These are phyloP conservation scores for Amblyjoppa proteus DNA, from an alignment of 2,888 invertebrate genomes.

Conservation along the genomic window DNA sequence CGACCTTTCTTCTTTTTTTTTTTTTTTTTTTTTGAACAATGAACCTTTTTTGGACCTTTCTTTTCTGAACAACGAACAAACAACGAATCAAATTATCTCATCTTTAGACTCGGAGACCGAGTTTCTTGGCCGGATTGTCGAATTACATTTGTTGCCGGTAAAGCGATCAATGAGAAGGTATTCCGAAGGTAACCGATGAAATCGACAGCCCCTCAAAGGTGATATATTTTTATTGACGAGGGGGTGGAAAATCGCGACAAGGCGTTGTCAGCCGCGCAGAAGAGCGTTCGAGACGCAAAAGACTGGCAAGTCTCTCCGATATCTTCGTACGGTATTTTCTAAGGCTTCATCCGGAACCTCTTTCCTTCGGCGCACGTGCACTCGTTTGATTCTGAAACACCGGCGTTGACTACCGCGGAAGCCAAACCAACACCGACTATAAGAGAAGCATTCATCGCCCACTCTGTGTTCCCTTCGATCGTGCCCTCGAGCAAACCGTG, in stretches of 20 bases:
- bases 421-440: conserved; percentile 41
- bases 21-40: too few species aligned
- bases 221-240: not conserved
- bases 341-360: conserved; percentile 40
- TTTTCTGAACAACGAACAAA: too few species aligned
- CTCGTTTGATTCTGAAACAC: conserved; percentile 23
- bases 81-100: too few species aligned
- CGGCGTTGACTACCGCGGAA: conserved; percentile 50
- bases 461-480: not conserved
- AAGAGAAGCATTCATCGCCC: conserved; percentile 34
- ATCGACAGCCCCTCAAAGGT: not conserved
- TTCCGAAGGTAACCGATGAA: not conserved
- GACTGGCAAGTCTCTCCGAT: conserved; percentile 23
- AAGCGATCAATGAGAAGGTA: not conserved
- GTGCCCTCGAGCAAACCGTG: not conserved
- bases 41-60: too few species aligned
- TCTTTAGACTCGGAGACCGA: too few species aligned
- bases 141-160: not conserved
- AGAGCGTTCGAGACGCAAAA: conserved; percentile 36
- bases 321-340: conserved; percentile 22
- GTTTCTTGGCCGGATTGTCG: too few species aligned
- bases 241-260: conserved; percentile 62
- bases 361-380: conserved; percentile 8
- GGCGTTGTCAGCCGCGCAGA: conserved; percentile 64
- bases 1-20: too few species aligned